Evolutionary conservation across 2,888 invertebrate genomes (phyloP), one percentile per base, ranked within the genome.

Genomic region (Diarsia dahlii): DNA sequence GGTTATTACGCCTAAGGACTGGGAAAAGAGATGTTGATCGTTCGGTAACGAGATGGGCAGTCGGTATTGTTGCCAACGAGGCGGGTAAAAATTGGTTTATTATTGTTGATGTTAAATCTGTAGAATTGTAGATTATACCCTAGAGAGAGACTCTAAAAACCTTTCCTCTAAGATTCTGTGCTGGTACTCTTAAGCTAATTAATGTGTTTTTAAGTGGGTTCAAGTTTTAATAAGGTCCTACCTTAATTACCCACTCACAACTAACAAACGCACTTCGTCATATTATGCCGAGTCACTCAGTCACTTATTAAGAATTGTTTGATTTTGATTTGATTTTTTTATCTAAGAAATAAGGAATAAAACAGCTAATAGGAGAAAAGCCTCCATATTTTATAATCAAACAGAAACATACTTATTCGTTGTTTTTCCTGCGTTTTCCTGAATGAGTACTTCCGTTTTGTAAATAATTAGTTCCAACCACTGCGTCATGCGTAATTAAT

Each of bases 341-440:
- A 56, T 56, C 5, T 23, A 23, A 23, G 6, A 54, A 23, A 12
- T 12, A 54, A 54, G 23, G 6, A 13, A 23, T 56, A 23, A 6
- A 28, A 56, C 23, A 56, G 56, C 23, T 56, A 23, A 12, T 18
- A 68, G 18, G 1, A n/a, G 6, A 20, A 46, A 50, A 74, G 63
- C n/a, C 3, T 18, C 4, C 23, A 12, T 15, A 45, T 39, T 15
- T 39, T 74, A 12, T 28, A 28, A 15, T 39, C 9, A 46, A 71
- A 58, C 20, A 34, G 9, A 18, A 50, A 45, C n/a, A 23, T 46
- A 34, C 18, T 28, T n/a, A 28, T 28, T 28, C 28, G 18, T 46
- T 20, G 3, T 52, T 72, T 54, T 48, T 39, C 13, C 46, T 34
- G 8, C 5, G 8, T 80, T 67, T 50, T 67, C 45, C 50, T 72